Conservation (phyloP, 2,797 vertebrate genomes). For the Notamacropus eugenii region DNA sequence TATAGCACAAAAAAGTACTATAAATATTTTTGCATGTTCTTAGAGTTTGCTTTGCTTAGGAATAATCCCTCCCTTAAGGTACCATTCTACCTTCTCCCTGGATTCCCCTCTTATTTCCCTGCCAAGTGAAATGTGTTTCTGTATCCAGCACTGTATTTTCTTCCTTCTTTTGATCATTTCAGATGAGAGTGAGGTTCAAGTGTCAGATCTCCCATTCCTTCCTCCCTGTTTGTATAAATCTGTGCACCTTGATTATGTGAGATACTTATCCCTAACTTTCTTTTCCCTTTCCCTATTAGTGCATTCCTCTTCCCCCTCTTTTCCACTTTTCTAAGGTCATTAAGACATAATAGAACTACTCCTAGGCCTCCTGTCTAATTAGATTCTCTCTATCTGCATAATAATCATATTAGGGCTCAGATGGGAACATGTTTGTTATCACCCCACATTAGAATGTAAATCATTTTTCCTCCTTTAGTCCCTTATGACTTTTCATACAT, state of each 20-base stretch:
- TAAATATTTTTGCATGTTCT: no score
- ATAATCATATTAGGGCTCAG: background rate
- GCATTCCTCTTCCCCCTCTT: background rate
- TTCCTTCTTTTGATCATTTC: no score
- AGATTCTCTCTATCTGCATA: background rate
- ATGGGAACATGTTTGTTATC: background rate
- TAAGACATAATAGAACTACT: background rate
- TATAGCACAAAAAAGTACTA: no score
- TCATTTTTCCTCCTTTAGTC: background rate
- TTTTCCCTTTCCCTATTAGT: no score
- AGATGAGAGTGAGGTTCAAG: no score
- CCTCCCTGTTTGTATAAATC: no score
- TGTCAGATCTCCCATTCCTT: no score
- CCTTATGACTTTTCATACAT: background rate
- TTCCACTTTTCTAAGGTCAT: background rate
- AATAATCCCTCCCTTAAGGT: background rate
- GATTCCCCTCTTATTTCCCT: background rate
- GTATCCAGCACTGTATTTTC: background rate
- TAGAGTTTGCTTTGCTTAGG: background rate
- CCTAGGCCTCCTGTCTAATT: background rate
- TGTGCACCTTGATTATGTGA: no score
- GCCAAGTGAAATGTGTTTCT: background rate
- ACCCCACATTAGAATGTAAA: background rate
- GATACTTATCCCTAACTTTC: no score
- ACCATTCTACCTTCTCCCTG: background rate